Base-by-base conservation (phyloP, 2,113 vertebrate species). In the Chunga burmeisteri region DNA sequence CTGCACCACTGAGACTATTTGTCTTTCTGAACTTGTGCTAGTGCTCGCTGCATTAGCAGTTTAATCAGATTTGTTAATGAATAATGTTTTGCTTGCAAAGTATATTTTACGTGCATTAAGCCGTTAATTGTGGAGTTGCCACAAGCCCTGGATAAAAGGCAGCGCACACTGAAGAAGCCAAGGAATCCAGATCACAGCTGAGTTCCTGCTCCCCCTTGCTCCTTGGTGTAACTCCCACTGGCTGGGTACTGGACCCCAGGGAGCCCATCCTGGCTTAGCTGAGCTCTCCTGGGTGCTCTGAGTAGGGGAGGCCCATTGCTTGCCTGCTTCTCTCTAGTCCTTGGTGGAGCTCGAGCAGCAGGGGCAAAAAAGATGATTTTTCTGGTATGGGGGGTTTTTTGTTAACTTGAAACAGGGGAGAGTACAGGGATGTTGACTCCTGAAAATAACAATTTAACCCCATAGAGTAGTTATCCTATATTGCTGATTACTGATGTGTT, bases 11-110 rank as follows among this genome's bases (percentile, higher is more conserved):
- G 94, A 95, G 96, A 92, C 91, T 93, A 62, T 97, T 94, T 93
- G 94, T 97, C 96, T 96, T 96, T 90, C 92, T 94, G 91, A 94
- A 94, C 92, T 75, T 95, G 94, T 61, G 74, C 84, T 78, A 55
- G 61, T 44, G 56, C 94, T 95, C 86, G 11, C 75, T 93, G 92
- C 94, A 86, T 93, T 94, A 94, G 88, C 88, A 93, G 84, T 88
- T 96, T 94, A 95, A 95, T 95, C 94, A 95, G 94, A 90, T 91
- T 97, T 95, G 92, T 96, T 96, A 93, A 85, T 96, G 94, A 96
- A 91, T 96, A 96, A 94, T 94, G 86, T 95, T 96, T 93, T 47
- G 27, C 90, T 93, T 93, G 83, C 94, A 80, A 95, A 96, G 86
- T 91, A 92, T 94, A 95, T 93, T 78, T 96, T 96, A 59, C 1